phyloP scores from a whole-genome alignment of 2,797 vertebrate species.

The Acipenser oxyrinchus region DNA sequence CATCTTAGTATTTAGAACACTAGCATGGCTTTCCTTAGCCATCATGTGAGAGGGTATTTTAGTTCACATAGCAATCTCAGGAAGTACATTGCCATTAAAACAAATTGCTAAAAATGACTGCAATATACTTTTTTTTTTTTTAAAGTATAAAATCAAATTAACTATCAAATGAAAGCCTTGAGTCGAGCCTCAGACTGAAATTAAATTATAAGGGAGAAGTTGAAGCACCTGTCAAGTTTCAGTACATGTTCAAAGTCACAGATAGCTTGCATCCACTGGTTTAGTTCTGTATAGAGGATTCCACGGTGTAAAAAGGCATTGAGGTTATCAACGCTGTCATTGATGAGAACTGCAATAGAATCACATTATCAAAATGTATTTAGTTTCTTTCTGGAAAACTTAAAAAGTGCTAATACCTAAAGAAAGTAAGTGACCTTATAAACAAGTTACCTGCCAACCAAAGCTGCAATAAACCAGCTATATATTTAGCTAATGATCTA shows the following conservation, averaged over 20 bases:
- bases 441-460: too few species aligned
- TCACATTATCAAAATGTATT: background rate
- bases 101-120: background rate
- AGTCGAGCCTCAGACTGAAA: background rate
- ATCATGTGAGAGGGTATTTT: too few species aligned
- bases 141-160: background rate
- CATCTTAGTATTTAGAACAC: too few species aligned
- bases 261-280: conserved; percentile 49
- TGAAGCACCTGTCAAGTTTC: conserved; percentile 56
- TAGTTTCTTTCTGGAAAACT: background rate
- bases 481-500: too few species aligned
- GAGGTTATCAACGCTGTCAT: conserved; percentile 53
- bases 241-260: conserved; percentile 64
- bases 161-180: too few species aligned
- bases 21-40: too few species aligned
- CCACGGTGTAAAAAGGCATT: conserved; percentile 58
- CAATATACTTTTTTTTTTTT: background rate
- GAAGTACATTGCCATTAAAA: too few species aligned
- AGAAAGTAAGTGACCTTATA: too few species aligned
- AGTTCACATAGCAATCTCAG: too few species aligned
- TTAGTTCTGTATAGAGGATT: conserved; percentile 51
- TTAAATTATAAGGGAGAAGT: background rate
- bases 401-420: too few species aligned
- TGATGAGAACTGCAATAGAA: conserved; percentile 54
- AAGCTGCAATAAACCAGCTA: too few species aligned